Evolutionary conservation across 2,888 invertebrate genomes (phyloP), one percentile per base, ranked within the genome.

Genomic region (Congeria kusceri): DNA sequence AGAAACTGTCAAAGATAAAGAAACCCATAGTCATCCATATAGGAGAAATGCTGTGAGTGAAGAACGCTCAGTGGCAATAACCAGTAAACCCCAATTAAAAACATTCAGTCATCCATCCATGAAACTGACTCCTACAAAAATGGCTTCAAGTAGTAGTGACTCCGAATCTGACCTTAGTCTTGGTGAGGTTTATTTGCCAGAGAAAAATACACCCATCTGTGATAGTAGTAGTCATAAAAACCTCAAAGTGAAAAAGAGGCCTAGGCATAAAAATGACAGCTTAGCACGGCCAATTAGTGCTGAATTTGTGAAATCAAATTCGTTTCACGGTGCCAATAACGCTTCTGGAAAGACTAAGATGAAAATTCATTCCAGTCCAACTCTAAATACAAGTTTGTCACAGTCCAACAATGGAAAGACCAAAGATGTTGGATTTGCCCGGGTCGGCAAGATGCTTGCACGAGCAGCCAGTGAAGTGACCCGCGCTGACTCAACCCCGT

Each of bases 161-260:
- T 85, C 87, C 27, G 70, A 77, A 13, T 89, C 88, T 0, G 86
- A 87, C 56, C 65, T 87, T 13, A 88, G 87, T 83, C 59, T 79
- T 9, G 87, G 88, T 15, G 88, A 87, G 70, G 81, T 87, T 3
- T 70, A 80, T 29, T 66, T 86, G 28, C 59, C 66, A 32, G 39
- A 75, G 49, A 77, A 73, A 79, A 71, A 47, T 20, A 57, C 58
- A 32, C 15, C 39, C 3, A 27, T 49, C 25, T 64, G 57, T 58
- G 71, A 76, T 57, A 72, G 59, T 46, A 59, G 59, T 46, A 64
- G 44, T 46, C 71, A 76, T 49, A 59, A 64, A 39, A 39, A 39
- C 23, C 64, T 44, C 32, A 68, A 58, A 29, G 32, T 32, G 32
- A 56, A 67, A 72, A 73, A 53, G 62, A 77, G 58, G 77, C 71